phyloP scores from a whole-genome alignment of 2,888 invertebrate species.

The Tinea trinotella region DNA sequence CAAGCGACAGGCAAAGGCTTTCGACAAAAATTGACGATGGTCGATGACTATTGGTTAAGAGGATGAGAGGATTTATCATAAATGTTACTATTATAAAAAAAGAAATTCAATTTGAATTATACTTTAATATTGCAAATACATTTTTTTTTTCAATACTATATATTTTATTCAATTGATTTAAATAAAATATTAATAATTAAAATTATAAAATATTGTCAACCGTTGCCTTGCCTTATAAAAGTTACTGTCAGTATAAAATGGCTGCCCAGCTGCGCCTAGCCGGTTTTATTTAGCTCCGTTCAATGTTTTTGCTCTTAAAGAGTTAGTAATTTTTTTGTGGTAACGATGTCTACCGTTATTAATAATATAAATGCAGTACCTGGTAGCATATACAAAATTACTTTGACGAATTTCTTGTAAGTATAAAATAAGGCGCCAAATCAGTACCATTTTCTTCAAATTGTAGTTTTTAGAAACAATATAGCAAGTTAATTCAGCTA shows the following conservation, averaged over 20 bases:
- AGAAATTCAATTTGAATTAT: too few species aligned
- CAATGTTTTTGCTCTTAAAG: too few species aligned
- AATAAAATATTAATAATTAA: neutral
- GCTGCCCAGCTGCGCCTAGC: neutral
- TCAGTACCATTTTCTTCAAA: too few species aligned
- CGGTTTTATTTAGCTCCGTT: too few species aligned
- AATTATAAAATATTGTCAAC: neutral
- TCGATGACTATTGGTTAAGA: neutral
- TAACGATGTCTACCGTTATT: neutral
- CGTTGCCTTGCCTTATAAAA: neutral
- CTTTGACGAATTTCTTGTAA: conserved; percentile 73
- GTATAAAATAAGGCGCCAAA: conserved; percentile 29
- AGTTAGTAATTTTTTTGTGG: neutral
- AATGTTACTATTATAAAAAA: conserved; percentile 1
- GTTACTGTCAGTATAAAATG: too few species aligned
- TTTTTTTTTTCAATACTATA: too few species aligned
- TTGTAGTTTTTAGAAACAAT: too few species aligned
- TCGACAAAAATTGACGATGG: neutral
- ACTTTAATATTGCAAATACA: too few species aligned
- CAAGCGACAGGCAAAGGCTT: neutral
- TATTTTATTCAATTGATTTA: neutral
- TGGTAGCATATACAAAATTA: conserved; percentile 69
- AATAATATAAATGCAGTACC: conserved; percentile 30
- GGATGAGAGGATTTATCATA: too few species aligned
- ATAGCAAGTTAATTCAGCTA: too few species aligned